Evolutionary conservation across 2,113 vertebrate genomes (phyloP).

Genomic region (Clarias macrocephalus): DNA sequence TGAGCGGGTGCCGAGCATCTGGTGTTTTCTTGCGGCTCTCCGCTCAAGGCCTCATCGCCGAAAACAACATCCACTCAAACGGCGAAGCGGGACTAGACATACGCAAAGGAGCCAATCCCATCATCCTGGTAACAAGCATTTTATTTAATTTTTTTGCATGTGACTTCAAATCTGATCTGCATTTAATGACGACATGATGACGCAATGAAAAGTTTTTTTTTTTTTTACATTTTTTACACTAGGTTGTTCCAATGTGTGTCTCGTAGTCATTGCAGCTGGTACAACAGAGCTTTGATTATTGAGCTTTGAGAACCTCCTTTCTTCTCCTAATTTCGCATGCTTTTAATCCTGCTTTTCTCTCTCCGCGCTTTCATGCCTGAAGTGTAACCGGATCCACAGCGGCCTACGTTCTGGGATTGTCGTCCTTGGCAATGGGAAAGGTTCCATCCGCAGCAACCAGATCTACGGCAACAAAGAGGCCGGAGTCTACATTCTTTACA

Average conservation of each 20-base stretch:
- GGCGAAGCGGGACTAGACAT: constrained; percentile 84
- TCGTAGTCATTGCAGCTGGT: neutral
- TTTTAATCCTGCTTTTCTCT: constrained; percentile 33
- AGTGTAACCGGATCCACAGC: constrained; percentile 93
- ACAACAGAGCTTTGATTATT: neutral
- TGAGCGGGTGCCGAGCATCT: constrained; percentile 81
- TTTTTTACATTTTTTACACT: neutral
- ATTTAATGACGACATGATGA: neutral
- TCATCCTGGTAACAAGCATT: constrained; percentile 75
- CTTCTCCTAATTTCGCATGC: neutral
- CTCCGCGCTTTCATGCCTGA: constrained; percentile 39
- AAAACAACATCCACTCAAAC: constrained; percentile 85
- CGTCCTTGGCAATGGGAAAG: constrained; percentile 87
- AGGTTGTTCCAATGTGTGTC: neutral
- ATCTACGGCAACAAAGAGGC: constrained; percentile 95
- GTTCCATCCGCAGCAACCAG: constrained; percentile 86
- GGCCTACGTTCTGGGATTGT: constrained; percentile 89
- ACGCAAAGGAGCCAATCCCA: constrained; percentile 80
- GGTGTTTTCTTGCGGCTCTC: constrained; percentile 85
- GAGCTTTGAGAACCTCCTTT: neutral
- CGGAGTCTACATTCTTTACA: constrained; percentile 90
- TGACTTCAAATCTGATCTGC: neutral
- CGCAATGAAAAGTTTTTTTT: neutral
- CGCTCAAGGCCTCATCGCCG: constrained; percentile 81
- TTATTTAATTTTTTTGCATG: neutral